Evolutionary conservation across 2,113 vertebrate species (phyloP).

Genomic region (Istiophorus platypterus): DNA sequence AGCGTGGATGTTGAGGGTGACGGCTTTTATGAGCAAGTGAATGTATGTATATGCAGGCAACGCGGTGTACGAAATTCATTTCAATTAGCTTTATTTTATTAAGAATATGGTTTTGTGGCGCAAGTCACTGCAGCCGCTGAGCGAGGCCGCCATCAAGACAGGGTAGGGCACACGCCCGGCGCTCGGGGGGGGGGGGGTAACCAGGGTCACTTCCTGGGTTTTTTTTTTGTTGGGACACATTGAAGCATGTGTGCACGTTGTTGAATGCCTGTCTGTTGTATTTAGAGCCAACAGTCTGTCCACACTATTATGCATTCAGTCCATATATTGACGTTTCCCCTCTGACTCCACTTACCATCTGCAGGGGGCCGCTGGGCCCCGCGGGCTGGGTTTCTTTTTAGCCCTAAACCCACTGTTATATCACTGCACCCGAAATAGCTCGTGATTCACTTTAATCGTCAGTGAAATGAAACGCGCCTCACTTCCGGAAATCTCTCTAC

Average conservation of each 20-base stretch:
- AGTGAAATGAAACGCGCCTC: background rate
- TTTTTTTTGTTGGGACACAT: too few species aligned
- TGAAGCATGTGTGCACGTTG: too few species aligned
- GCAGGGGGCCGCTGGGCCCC: slow-evolving; percentile 20
- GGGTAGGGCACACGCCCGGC: too few species aligned
- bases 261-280: background rate
- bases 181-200: too few species aligned
- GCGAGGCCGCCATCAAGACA: too few species aligned
- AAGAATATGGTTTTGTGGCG: too few species aligned
- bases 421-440: background rate
- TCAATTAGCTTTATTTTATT: too few species aligned
- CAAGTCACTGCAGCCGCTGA: too few species aligned
- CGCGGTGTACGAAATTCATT: too few species aligned
- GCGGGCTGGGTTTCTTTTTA: background rate
- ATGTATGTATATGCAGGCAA: background rate
- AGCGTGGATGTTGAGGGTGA: too few species aligned
- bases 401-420: slow-evolving; percentile 6
- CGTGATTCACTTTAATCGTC: background rate
- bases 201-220: too few species aligned
- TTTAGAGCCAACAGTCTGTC: slow-evolving; percentile 18
- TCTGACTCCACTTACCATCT: slow-evolving; percentile 30
- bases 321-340: slow-evolving; percentile 62
- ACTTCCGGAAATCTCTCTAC: background rate
- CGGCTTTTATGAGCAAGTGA: too few species aligned
- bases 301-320: background rate